Percentiles rank a stretch among this genome's conserved stretches.
phyloP scores from a whole-genome alignment of 2,888 invertebrate species.

The Marronus borbonicus region DNA sequence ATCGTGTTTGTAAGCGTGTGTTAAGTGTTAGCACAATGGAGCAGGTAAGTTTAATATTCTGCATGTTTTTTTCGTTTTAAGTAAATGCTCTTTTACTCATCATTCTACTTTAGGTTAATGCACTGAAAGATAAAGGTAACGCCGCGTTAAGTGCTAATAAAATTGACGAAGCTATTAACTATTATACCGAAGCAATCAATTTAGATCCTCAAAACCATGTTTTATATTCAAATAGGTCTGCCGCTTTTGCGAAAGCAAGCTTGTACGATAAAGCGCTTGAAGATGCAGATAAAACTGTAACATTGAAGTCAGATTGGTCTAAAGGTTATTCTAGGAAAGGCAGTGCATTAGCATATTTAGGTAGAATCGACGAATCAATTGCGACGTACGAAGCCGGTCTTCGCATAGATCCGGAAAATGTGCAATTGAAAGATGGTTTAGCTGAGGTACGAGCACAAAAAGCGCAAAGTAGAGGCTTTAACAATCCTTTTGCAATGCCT shows the following conservation, averaged over 20 bases:
- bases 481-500: slow-evolving; percentile 74
- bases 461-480: slow-evolving; percentile 57
- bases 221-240: slow-evolving; percentile 92
- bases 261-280: slow-evolving; percentile 83
- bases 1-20: slow-evolving; percentile 16
- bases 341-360: slow-evolving; percentile 85
- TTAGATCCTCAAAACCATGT: slow-evolving; percentile 89
- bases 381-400: slow-evolving; percentile 84
- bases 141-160: slow-evolving; percentile 84
- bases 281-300: slow-evolving; percentile 89
- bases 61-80: not conserved
- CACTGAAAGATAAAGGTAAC: slow-evolving; percentile 91
- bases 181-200: slow-evolving; percentile 86
- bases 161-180: slow-evolving; percentile 84
- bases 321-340: slow-evolving; percentile 94
- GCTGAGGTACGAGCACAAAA: slow-evolving; percentile 71
- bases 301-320: slow-evolving; percentile 87
- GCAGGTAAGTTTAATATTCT: slow-evolving; percentile 42
- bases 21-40: slow-evolving; percentile 48
- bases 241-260: slow-evolving; percentile 88
- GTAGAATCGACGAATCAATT: slow-evolving; percentile 82
- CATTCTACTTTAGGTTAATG: slow-evolving; percentile 78
- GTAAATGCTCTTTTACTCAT: slow-evolving; percentile 1
- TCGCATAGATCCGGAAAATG: slow-evolving; percentile 81
- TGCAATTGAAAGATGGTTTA: slow-evolving; percentile 79